Percentiles rank a stretch among this genome's conserved stretches.
Conservation (phyloP, 1,140 invertebrate genomes). For the Eurosta solidaginis region DNA sequence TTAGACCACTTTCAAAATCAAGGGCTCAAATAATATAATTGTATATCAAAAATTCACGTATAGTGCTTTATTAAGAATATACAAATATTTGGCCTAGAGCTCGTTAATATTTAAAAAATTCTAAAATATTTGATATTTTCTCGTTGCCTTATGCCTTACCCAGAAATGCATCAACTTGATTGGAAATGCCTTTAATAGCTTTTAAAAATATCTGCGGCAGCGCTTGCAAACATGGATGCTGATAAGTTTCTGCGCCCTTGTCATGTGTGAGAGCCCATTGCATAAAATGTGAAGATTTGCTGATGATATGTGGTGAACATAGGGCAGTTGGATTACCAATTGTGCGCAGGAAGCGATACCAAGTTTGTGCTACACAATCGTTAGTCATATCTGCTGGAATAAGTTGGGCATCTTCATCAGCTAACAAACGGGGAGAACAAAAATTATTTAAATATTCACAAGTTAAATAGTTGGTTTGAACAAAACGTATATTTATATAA, state of each 20-base stretch:
- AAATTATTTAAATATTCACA: constrained; percentile 29
- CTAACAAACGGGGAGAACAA: constrained; percentile 62
- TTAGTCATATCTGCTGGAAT: constrained; percentile 83
- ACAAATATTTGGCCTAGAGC: too few species aligned
- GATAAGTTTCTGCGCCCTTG: constrained; percentile 80
- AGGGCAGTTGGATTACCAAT: constrained; percentile 93
- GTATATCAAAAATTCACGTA: too few species aligned
- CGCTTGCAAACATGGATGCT: constrained; percentile 86
- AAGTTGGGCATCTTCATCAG: constrained; percentile 80
- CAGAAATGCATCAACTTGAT: constrained; percentile 93
- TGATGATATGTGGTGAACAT: constrained; percentile 82
- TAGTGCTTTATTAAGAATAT: too few species aligned
- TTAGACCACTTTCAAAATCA: too few species aligned
- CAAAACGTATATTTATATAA: background rate
- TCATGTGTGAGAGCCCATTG: constrained; percentile 75
- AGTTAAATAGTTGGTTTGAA: too few species aligned
- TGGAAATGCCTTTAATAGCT: constrained; percentile 90
- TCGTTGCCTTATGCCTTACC: constrained; percentile 67
- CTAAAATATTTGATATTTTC: background rate
- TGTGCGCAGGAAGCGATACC: constrained; percentile 92
- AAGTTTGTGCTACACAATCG: constrained; percentile 89
- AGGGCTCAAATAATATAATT: too few species aligned
- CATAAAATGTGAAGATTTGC: constrained; percentile 83
- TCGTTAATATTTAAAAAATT: background rate
- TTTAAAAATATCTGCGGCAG: constrained; percentile 90